Percentiles rank a stretch among this genome's conserved stretches.
Conservation (phyloP, 2,113 vertebrate genomes). For the Shinisaurus crocodilurus region DNA sequence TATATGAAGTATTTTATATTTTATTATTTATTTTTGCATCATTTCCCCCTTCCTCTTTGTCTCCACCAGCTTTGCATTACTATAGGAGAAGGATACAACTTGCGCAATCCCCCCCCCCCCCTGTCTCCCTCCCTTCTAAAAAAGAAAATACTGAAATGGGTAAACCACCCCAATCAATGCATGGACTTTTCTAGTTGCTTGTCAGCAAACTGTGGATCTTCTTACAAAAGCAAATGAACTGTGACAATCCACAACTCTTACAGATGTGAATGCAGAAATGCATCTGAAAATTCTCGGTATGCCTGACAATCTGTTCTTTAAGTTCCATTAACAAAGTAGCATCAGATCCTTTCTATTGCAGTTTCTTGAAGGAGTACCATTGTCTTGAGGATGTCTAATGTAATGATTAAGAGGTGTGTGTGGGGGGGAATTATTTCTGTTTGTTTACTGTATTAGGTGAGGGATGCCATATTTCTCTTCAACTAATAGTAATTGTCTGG, state of each 20-base stretch:
- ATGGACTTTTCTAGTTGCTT: conserved; percentile 84
- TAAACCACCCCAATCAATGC: conserved; percentile 77
- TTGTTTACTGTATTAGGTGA: conserved; percentile 83
- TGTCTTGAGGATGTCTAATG: conserved; percentile 80
- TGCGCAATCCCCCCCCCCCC: not conserved
- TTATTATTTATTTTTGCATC: conserved; percentile 85
- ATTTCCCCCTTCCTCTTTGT: conserved; percentile 69
- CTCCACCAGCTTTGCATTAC: conserved; percentile 78
- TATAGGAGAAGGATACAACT: conserved; percentile 75
- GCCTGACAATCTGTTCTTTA: conserved; percentile 87
- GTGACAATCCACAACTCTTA: conserved; percentile 87
- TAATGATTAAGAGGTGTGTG: conserved; percentile 80
- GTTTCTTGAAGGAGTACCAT: conserved; percentile 76
- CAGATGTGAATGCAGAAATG: conserved; percentile 86
- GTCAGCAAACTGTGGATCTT: conserved; percentile 85
- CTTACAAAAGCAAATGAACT: conserved; percentile 84
- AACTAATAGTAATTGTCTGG: conserved; percentile 76
- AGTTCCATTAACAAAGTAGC: conserved; percentile 83
- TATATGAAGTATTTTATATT: conserved; percentile 84
- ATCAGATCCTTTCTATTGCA: conserved; percentile 79
- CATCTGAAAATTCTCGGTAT: conserved; percentile 83
- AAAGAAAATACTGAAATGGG: conserved; percentile 75
- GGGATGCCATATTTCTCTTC: conserved; percentile 82
- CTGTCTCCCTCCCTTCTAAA: conserved; percentile 24
- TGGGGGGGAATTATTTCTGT: conserved; percentile 68